Percentiles rank a stretch among this genome's conserved stretches.
These are phyloP conservation scores for Uropsilus gracilis DNA, from an alignment of 2,113 vertebrate genomes.

Conservation along the genomic window DNA sequence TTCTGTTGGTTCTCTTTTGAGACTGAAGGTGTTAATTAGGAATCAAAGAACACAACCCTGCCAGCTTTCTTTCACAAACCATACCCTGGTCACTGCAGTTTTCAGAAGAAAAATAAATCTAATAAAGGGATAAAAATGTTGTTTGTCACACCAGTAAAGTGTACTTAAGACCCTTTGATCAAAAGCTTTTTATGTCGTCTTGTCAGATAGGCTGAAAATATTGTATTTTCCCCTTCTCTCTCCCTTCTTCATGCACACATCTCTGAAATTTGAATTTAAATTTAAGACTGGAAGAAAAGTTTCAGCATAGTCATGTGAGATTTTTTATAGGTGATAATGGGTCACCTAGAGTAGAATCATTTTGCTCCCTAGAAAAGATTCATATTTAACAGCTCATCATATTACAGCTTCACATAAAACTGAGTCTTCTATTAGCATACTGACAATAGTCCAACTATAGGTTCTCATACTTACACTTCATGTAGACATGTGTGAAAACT, in stretches of 20 bases:
- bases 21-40: slow-evolving; percentile 92
- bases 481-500: background rate
- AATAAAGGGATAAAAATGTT: slow-evolving; percentile 91
- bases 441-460: background rate
- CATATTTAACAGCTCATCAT: background rate
- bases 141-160: slow-evolving; percentile 90
- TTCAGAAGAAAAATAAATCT: slow-evolving; percentile 90
- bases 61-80: slow-evolving; percentile 88
- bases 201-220: slow-evolving; percentile 88
- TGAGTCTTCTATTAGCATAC: background rate
- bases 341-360: slow-evolving; percentile 48
- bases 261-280: slow-evolving; percentile 80
- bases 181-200: slow-evolving; percentile 85
- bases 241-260: slow-evolving; percentile 71
- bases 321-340: slow-evolving; percentile 74
- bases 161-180: slow-evolving; percentile 88
- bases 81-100: slow-evolving; percentile 86
- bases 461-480: slow-evolving; percentile 33
- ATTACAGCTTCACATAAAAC: background rate
- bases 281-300: slow-evolving; percentile 67
- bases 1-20: slow-evolving; percentile 89
- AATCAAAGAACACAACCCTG: slow-evolving; percentile 89
- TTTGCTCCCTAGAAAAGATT: slow-evolving; percentile 47
- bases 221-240: slow-evolving; percentile 82
- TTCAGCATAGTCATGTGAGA: slow-evolving; percentile 46